A percentile compares a stretch with the other conserved stretches of the same genome.
phyloP scores from a whole-genome alignment of 2,797 vertebrate species.

The Sibirionetta formosa region DNA sequence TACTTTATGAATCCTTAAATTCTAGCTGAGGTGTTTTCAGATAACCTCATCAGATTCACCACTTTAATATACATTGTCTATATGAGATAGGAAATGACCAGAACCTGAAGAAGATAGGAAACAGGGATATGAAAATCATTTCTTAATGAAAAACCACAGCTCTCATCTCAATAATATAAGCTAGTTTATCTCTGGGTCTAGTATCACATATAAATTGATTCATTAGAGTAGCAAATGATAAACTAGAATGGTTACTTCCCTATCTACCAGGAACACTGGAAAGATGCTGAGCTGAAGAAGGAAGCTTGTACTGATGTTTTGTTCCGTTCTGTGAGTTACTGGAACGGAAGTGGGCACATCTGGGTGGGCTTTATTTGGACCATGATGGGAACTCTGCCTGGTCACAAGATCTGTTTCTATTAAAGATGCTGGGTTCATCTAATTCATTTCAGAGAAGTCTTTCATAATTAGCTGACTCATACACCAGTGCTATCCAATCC shows the following conservation, averaged over 20 bases:
- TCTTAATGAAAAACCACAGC: not conserved
- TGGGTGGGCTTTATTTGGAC: constrained; percentile 52
- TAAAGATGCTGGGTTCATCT: constrained; percentile 54
- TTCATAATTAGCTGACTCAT: constrained; percentile 74
- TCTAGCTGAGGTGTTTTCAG: not conserved
- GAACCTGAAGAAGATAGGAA: not conserved
- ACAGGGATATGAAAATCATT: not conserved
- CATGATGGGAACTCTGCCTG: constrained; percentile 4
- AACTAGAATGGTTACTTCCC: not conserved
- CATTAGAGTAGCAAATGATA: not conserved
- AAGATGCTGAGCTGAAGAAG: not conserved
- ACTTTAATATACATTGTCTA: not conserved
- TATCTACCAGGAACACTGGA: not conserved
- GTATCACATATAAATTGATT: rapidly evolving
- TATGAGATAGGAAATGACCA: not conserved
- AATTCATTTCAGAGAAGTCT: constrained; percentile 71
- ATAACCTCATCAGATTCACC: not conserved
- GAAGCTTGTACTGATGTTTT: not conserved
- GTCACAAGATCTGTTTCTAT: constrained; percentile 64
- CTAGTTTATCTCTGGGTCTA: not conserved
- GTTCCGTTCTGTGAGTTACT: not conserved
- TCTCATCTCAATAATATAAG: not conserved
- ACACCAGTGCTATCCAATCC: constrained; percentile 22
- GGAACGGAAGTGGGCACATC: constrained; percentile 47
- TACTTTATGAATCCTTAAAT: not conserved